Evolutionary conservation across 1,140 invertebrate genomes (phyloP).

Genomic region (Aphis gossypii): DNA sequence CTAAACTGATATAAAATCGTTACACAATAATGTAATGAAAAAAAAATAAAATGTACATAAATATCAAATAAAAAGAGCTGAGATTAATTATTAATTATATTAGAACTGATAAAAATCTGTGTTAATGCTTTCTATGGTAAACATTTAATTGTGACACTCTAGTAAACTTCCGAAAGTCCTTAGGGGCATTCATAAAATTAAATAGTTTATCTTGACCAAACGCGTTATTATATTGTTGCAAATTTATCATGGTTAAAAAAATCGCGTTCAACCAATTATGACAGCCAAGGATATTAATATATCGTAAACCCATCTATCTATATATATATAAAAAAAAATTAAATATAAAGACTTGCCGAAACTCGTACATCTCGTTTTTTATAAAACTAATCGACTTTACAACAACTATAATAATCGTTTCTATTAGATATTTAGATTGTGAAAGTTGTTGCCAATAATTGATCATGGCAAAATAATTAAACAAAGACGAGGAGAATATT

Average conservation of each 20-base stretch:
- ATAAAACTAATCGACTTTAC: constrained; percentile 2
- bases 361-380: constrained; percentile 52
- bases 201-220: neutral
- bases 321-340: neutral
- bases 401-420: constrained; percentile 35
- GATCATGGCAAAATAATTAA: neutral
- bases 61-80: neutral
- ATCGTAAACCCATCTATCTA: neutral
- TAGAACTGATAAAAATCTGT: neutral
- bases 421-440: constrained; percentile 36
- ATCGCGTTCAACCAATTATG: neutral
- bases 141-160: constrained; percentile 30
- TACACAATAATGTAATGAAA: neutral
- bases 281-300: neutral
- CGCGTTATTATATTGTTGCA: neutral
- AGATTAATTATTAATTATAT: neutral
- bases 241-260: neutral
- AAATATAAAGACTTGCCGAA: neutral
- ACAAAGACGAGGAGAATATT: neutral
- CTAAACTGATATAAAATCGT: neutral
- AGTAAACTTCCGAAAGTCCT: constrained; percentile 26
- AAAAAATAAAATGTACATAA: neutral
- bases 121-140: neutral
- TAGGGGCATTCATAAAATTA: constrained; percentile 26
- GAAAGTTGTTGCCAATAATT: constrained; percentile 40